Conservation (phyloP, 2,113 vertebrate species). For the Tragelaphus buxtoni region DNA sequence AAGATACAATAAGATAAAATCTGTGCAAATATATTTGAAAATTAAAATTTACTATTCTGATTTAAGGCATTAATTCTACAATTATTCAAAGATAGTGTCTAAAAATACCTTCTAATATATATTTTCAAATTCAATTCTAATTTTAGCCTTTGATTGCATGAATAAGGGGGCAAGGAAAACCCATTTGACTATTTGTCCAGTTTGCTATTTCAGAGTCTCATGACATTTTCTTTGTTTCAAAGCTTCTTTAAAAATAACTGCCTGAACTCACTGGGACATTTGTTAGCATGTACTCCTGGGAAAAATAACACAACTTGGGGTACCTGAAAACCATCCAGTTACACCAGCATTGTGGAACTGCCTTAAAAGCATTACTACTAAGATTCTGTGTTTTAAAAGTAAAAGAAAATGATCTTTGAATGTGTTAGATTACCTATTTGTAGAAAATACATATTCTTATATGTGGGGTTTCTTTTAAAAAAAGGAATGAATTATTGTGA, state of each 20-base stretch:
- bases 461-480: neutral
- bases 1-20: neutral
- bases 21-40: neutral
- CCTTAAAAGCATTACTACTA: neutral
- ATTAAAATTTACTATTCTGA: neutral
- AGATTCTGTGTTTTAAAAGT: neutral
- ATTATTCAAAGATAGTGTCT: neutral
- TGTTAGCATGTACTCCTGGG: neutral
- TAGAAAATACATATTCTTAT: neutral
- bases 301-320: neutral
- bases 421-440: neutral
- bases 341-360: neutral
- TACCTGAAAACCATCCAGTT: neutral
- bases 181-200: neutral
- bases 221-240: neutral
- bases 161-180: neutral
- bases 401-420: neutral
- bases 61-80: neutral
- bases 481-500: neutral
- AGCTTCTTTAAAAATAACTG: neutral
- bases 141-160: neutral
- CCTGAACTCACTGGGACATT: neutral
- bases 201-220: neutral
- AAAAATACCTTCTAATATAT: neutral
- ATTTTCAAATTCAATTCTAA: neutral